A percentile compares a stretch with the other conserved stretches of the same genome.
Evolutionary conservation across 2,797 vertebrate species (phyloP).

Genomic region (Apogon talboti): DNA sequence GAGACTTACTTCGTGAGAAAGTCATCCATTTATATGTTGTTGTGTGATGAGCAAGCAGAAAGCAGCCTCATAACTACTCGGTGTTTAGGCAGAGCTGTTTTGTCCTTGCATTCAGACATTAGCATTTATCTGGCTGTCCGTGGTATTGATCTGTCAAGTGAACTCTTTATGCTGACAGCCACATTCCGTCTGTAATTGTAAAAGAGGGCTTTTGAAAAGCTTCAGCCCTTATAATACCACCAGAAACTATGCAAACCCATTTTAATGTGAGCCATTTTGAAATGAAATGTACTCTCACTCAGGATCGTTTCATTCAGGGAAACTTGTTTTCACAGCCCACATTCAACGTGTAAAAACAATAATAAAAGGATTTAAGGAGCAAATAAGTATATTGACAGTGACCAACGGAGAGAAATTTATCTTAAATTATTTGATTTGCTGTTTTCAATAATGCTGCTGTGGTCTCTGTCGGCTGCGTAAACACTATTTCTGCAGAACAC

Average conservation of each 20-base stretch:
- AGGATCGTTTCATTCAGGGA: conserved; percentile 22
- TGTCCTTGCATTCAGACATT: conserved; percentile 42
- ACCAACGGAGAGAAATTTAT: neutral
- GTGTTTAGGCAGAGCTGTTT: conserved; percentile 24
- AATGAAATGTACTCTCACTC: neutral
- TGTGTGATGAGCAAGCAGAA: conserved; percentile 12
- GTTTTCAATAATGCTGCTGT: neutral
- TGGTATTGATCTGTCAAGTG: conserved; percentile 55
- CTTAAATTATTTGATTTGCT: neutral
- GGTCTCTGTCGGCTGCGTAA: neutral
- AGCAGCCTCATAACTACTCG: conserved; percentile 10
- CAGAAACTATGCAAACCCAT: neutral
- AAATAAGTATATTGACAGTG: neutral
- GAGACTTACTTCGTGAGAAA: too few relatives aligned
- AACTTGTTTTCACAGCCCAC: conserved; percentile 17
- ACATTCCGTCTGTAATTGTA: conserved; percentile 38
- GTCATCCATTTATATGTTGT: conserved; percentile 6
- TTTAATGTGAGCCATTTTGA: conserved; percentile 17
- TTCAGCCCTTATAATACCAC: conserved; percentile 8
- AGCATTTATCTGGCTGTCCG: conserved; percentile 46
- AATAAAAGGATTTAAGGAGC: neutral
- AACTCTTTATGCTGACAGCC: conserved; percentile 54
- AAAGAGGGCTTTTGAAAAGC: conserved; percentile 41
- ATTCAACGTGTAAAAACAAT: conserved; percentile 4
- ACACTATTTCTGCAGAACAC: conserved; percentile 20